phyloP scores from a whole-genome alignment of 2,888 invertebrate genomes.

The Lasiommata megera region DNA sequence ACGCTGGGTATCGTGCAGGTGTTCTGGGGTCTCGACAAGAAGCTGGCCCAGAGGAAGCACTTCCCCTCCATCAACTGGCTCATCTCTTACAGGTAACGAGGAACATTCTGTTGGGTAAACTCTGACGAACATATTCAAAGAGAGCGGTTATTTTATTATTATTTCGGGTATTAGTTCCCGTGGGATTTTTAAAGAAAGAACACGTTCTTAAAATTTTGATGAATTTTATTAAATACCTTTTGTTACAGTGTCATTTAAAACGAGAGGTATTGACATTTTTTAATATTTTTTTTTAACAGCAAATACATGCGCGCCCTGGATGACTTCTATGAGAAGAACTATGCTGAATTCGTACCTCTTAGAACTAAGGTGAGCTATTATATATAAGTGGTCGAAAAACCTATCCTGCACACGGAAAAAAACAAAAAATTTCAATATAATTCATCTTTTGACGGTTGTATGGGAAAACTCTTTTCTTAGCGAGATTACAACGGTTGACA shows the following conservation, averaged over 20 bases:
- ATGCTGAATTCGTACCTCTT: conserved; percentile 97
- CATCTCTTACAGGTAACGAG: conserved; percentile 90
- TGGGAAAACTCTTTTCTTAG: too few relatives aligned
- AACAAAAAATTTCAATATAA: too few relatives aligned
- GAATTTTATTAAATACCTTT: background rate
- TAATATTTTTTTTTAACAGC: conserved; percentile 74
- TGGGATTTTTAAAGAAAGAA: too few relatives aligned
- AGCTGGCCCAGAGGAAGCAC: conserved; percentile 99
- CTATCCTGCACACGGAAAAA: too few relatives aligned
- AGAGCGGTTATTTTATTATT: too few relatives aligned
- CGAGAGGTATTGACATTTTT: background rate
- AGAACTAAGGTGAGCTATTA: conserved; percentile 90
- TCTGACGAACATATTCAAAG: too few relatives aligned
- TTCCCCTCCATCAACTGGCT: conserved; percentile 99
- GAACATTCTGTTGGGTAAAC: too few relatives aligned
- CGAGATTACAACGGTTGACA: too few relatives aligned
- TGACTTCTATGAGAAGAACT: conserved; percentile 99
- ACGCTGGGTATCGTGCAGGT: conserved; percentile 99
- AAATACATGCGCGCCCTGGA: conserved; percentile 99
- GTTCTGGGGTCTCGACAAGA: conserved; percentile 99
- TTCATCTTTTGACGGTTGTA: too few relatives aligned
- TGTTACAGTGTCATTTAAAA: background rate
- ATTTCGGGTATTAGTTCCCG: too few relatives aligned
- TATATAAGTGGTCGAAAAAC: background rate
- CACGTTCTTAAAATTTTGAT: too few relatives aligned